phyloP scores from a whole-genome alignment of 2,113 vertebrate genomes.

The Brachypteracias leptosomus region DNA sequence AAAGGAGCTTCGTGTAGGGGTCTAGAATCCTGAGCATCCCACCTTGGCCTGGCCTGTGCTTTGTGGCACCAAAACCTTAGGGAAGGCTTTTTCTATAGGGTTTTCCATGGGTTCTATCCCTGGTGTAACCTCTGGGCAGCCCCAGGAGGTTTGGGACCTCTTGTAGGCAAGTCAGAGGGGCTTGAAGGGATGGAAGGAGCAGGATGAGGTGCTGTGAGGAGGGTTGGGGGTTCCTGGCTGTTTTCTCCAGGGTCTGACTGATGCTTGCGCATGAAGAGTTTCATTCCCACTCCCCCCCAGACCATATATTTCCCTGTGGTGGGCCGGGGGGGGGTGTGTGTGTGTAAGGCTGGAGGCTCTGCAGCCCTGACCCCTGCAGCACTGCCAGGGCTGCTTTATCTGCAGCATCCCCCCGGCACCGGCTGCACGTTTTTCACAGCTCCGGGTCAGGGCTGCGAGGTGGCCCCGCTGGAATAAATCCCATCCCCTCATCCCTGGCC shows the following conservation, averaged over 20 bases:
- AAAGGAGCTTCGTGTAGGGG: not conserved
- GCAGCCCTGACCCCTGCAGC: constrained; percentile 19
- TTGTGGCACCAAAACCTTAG: not conserved
- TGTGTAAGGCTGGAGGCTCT: no score
- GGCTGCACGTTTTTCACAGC: constrained; percentile 3
- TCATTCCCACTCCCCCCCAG: not conserved
- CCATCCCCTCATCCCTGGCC: not conserved
- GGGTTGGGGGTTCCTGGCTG: not conserved
- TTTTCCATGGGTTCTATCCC: no score
- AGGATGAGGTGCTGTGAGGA: not conserved
- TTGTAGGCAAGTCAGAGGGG: fast-evolving
- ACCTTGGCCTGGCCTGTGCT: no score
- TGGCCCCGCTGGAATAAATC: constrained; percentile 5
- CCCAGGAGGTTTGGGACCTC: not conserved
- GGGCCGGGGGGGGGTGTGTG: no score
- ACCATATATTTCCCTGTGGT: no score
- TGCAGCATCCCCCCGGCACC: no score
- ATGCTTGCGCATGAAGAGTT: not conserved
- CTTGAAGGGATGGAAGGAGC: no score
- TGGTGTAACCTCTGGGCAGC: no score
- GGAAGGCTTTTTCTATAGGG: not conserved
- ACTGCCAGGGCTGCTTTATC: not conserved
- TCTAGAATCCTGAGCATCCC: not conserved
- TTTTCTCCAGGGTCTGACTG: fast-evolving
- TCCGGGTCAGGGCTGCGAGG: not conserved